Base-by-base conservation (phyloP, 2,797 vertebrate genomes). In the Kryptolebias ocellatus region DNA sequence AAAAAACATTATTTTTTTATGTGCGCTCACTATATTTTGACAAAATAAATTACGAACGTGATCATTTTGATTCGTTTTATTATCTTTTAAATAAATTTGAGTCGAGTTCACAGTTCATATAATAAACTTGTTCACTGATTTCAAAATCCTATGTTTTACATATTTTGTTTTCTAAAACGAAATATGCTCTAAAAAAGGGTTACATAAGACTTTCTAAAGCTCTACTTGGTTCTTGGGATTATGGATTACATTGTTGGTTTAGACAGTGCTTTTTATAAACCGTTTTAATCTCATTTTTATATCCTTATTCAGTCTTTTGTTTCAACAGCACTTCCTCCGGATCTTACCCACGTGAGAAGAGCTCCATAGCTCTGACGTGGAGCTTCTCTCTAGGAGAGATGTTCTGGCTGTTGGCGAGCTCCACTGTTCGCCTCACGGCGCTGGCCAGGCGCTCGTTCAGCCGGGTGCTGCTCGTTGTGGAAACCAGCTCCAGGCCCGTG, bases 261-360 rank as follows among this genome's bases (percentile, higher is more conserved):
- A 17, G 45, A 46, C 45, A 17, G 16, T n/a, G 15, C 5, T 46
- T 45, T 45, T 46, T 46, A 42, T 42, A 42, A 42, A 42, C 39
- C 39, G 2, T 46, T 46, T 46, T 1, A 60, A 37, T 37, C 37
- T 17, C 14, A 27, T 27, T 42, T 34, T 42, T 42, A 12, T 17
- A 10, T 53, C 52, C 24, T 52, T 56, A 42, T 56, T 57, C 12
- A 42, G 14, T 42, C 15, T 7, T 42, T 8, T 0, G 15, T 53
- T 42, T 51, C n/a, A 18, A 54, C 46, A 20, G 18, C 4, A 37
- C 1, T 4, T 0, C 91, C 93, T 16, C 87, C 79, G 12, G 51
- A 29, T 67, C 89, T 93, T 86, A 99, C 98, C 97, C 98, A 2
- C 56, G 90, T 45, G 96, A 95, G 83, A 97, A 96, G 46, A 89